These are phyloP conservation scores for Rhogogaster chlorosoma DNA, from an alignment of 2,888 invertebrate species.

Conservation along the genomic window DNA sequence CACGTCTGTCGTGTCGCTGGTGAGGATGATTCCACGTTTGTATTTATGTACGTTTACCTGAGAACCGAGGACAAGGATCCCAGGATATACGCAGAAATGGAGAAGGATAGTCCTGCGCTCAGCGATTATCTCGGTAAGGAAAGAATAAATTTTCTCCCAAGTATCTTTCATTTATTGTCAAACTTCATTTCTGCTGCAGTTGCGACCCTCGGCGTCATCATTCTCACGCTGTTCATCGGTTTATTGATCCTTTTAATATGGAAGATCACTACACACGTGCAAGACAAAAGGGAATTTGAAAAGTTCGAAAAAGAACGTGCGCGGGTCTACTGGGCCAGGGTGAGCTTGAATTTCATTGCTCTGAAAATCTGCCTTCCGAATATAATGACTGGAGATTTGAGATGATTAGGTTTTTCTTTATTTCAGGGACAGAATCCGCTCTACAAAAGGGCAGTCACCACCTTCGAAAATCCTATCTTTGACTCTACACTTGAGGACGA, in stretches of 20 bases:
- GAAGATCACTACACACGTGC: slow-evolving; percentile 87
- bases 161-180: neutral
- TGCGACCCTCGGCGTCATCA: slow-evolving; percentile 85
- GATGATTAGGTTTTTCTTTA: neutral
- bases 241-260: slow-evolving; percentile 85
- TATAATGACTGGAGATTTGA: neutral
- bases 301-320: slow-evolving; percentile 86
- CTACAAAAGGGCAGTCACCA: slow-evolving; percentile 89
- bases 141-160: neutral
- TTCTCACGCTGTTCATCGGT: slow-evolving; percentile 86
- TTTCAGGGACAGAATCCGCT: slow-evolving; percentile 87
- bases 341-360: slow-evolving; percentile 65
- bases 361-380: neutral
- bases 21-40: slow-evolving; percentile 77
- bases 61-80: slow-evolving; percentile 70
- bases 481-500: neutral
- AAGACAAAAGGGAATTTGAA: slow-evolving; percentile 88
- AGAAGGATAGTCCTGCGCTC: slow-evolving; percentile 76
- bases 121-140: slow-evolving; percentile 77
- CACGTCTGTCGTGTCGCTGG: slow-evolving; percentile 76
- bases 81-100: slow-evolving; percentile 77
- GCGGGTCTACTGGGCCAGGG: slow-evolving; percentile 86
- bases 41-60: slow-evolving; percentile 77
- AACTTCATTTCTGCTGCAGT: slow-evolving; percentile 77
- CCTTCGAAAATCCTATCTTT: slow-evolving; percentile 86